Base-by-base conservation (phyloP, 2,888 invertebrate species). In the Euphydryas editha region DNA sequence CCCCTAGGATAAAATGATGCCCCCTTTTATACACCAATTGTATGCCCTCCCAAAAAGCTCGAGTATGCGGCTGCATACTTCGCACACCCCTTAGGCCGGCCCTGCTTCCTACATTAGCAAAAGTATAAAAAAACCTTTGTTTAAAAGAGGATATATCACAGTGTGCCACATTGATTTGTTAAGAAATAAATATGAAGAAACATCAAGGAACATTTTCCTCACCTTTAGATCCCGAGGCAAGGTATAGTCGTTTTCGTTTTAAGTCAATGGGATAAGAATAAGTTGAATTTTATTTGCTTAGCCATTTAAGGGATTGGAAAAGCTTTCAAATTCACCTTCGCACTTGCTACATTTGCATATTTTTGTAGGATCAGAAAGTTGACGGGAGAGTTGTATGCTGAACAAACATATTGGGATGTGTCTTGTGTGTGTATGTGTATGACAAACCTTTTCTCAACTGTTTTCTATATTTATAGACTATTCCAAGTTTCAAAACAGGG, bases 331-430 rank as follows among this genome's bases (percentile, higher is more conserved):
- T 72, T 72, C 73, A 81, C 84, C 82, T 82, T 79, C 74, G 75
- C 73, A 72, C 78, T 72, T 73, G 72, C 78, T 76, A 81, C 82
- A 86, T 87, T 85, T 84, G 83, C 83, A 83, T 87, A 85, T 86
- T 87, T 85, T 83, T 81, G 78, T 78, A 77, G 80, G 81, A 82
- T 74, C 73, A 69, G 65, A 62, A 46, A 59, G 60, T 69, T 62
- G 55, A 70, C 65, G 60, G 69, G 60, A 68, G 71, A 5, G 47
- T 62, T 59, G 67, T 62, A 55, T 61, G 62, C 36, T 42, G 21
- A 37, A 17, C 18, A 21, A 61, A 57, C 18, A 51, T 56, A 13
- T 11, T 47, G 47, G 10, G 10, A n/a, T 46, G 17, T 17, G 15
- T 2, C 44, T 47, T 47, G 30, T 30, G 30, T 8, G 30, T 30